Evolutionary conservation across 2,888 invertebrate genomes (phyloP).

Genomic region (Drosophila sordidapex): DNA sequence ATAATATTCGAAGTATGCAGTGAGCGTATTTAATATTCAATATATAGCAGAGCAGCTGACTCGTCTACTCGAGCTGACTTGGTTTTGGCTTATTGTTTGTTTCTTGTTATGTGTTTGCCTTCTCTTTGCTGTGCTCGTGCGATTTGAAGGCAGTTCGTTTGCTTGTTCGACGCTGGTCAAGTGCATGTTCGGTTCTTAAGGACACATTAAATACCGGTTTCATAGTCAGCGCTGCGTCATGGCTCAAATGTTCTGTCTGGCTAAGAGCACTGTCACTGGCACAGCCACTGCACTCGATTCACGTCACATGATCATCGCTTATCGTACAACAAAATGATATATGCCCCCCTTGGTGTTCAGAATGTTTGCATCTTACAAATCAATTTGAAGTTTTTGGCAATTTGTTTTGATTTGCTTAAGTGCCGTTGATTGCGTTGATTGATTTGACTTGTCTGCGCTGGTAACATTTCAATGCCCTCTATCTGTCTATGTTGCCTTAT

Average conservation of each 20-base stretch:
- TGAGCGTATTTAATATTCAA: slow-evolving; percentile 34
- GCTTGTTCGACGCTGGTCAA: slow-evolving; percentile 65
- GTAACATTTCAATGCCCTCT: slow-evolving; percentile 62
- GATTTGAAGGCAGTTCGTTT: slow-evolving; percentile 74
- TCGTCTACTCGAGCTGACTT: neutral
- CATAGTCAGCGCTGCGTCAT: slow-evolving; percentile 37
- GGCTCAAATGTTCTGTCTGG: slow-evolving; percentile 40
- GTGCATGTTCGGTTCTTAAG: slow-evolving; percentile 71
- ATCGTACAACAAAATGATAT: slow-evolving; percentile 35
- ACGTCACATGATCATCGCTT: slow-evolving; percentile 41
- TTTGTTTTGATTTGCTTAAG: slow-evolving; percentile 70
- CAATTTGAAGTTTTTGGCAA: slow-evolving; percentile 49
- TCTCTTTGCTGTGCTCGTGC: slow-evolving; percentile 26
- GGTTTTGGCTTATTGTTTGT: slow-evolving; percentile 9
- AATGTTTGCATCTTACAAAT: slow-evolving; percentile 31
- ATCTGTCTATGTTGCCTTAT: slow-evolving; percentile 27
- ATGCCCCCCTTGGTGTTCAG: slow-evolving; percentile 3
- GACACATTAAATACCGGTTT: slow-evolving; percentile 68
- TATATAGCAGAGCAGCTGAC: neutral
- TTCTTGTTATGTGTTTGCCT: slow-evolving; percentile 30
- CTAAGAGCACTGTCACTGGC: slow-evolving; percentile 3
- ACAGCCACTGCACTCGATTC: neutral
- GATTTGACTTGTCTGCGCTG: slow-evolving; percentile 58
- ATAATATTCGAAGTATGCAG: neutral
- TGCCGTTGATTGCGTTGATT: slow-evolving; percentile 72